phyloP scores from a whole-genome alignment of 1,140 invertebrate genomes.

The Cephus cinctus region DNA sequence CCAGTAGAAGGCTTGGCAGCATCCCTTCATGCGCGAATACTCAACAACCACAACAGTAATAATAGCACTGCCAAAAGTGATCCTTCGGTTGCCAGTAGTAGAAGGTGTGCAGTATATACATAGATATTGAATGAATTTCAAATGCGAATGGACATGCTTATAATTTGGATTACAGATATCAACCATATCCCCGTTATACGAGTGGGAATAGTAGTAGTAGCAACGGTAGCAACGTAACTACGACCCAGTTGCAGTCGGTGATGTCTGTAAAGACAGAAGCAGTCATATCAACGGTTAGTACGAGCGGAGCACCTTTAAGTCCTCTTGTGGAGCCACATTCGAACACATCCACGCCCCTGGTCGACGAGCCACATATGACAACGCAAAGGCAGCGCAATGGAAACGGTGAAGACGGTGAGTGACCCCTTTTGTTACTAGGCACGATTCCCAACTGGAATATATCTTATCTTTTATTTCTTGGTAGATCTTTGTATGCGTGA shows the following conservation, averaged over 20 bases:
- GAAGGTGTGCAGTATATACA: constrained; percentile 29
- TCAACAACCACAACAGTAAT: constrained; percentile 54
- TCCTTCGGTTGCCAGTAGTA: constrained; percentile 21
- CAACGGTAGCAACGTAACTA: constrained; percentile 32
- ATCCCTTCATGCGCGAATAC: constrained; percentile 74
- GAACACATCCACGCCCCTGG: constrained; percentile 63
- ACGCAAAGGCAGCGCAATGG: constrained; percentile 47
- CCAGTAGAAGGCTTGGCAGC: constrained; percentile 73
- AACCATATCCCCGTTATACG: constrained; percentile 46
- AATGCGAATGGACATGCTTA: not conserved
- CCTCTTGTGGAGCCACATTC: constrained; percentile 60
- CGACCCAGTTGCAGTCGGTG: constrained; percentile 35
- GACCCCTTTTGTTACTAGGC: not conserved
- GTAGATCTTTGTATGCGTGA: no score
- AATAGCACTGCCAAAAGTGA: constrained; percentile 34
- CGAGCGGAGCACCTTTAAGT: constrained; percentile 51
- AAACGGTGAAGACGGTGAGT: constrained; percentile 49
- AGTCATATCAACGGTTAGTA: constrained; percentile 48
- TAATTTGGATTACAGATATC: no score
- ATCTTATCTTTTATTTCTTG: no score
- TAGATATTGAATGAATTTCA: not conserved
- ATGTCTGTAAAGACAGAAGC: constrained; percentile 44
- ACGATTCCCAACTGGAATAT: no score
- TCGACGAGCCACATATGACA: constrained; percentile 59
- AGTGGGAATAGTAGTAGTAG: constrained; percentile 31